Evolutionary conservation across 53 echinoderm and acorn worm genomes (phyloP).

Genomic region (Pentamera pediparva): DNA sequence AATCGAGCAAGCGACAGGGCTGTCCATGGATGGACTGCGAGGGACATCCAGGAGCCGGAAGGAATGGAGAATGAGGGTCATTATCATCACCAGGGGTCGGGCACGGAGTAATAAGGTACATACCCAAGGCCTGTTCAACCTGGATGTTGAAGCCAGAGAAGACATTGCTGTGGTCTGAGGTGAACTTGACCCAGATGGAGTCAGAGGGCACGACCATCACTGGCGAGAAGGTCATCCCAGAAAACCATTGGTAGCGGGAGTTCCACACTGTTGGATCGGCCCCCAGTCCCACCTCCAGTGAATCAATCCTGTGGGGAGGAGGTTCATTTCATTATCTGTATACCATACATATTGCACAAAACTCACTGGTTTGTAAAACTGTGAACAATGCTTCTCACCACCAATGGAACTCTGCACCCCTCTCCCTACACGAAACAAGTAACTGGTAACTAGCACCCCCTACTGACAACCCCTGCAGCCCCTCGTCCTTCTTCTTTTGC

Average conservation of each 20-base stretch:
- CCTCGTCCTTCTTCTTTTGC: no score
- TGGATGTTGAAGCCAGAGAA: slow-evolving; percentile 48
- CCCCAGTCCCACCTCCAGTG: slow-evolving; percentile 32
- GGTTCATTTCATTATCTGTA: no score
- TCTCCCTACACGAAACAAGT: no score
- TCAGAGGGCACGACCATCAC: slow-evolving; percentile 23
- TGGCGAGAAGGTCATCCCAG: slow-evolving; percentile 10
- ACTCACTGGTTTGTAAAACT: no score
- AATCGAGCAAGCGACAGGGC: no score
- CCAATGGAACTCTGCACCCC: no score
- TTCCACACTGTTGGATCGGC: slow-evolving; percentile 25
- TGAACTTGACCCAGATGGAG: slow-evolving; percentile 42
- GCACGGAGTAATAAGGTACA: no score
- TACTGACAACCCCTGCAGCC: no score
- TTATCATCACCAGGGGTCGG: no score
- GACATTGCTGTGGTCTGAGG: slow-evolving; percentile 36
- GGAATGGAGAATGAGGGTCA: background rate
- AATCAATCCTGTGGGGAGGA: slow-evolving; percentile 26
- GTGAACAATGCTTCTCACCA: no score
- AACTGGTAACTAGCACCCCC: no score
- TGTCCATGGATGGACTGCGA: background rate
- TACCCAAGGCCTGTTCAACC: slow-evolving; percentile 51
- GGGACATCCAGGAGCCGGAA: background rate
- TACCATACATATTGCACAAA: no score
- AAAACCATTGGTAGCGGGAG: slow-evolving; percentile 22